Evolutionary conservation across 2,113 vertebrate genomes (phyloP), one percentile per base, ranked within the genome.

Genomic region (Myiopsitta monachus): DNA sequence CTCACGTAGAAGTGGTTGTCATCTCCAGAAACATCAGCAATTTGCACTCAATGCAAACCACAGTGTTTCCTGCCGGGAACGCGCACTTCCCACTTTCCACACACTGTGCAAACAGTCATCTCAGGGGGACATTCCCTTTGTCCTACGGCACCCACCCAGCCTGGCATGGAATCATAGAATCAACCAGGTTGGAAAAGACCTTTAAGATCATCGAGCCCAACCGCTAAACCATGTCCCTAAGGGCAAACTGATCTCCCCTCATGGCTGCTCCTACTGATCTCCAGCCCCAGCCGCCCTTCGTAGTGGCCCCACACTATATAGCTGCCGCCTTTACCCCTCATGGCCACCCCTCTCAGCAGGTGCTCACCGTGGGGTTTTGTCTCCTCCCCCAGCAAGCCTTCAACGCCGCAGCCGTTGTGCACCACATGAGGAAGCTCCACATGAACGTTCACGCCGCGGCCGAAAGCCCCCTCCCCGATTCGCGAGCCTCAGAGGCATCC

Each of bases 341-440:
- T 31, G 54, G 54, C 54, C 18, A 33, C 57, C 21, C 22, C 57
- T 36, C 57, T 1, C 30, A 0, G 13, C 21, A 11, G n/a, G 10
- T 3, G 38, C 62, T 92, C 85, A 94, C 80, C 6, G 0, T 5
- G 24, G 16, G 14, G 14, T 9, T 38, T 10, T 94, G 6, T 84
- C 85, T 94, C 62, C 72, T 28, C 64, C 91, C 91, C 62, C 95
- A 99, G 99, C 98, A 98, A 98, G 99, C 98, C 94, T 99, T 99
- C 97, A 99, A 99, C 1, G 98, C 98, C 0, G 97, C 99, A 0
- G 96, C 98, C 3, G 98, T 98, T 2, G 97, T 99, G 47, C 97
- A 98, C 67, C 99, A 99, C 96, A 99, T 99, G 99, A 98, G 93
- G 96, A 99, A 99, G 89, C 97, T 99, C 18, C 99, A 99, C 91